Evolutionary conservation across 2,888 invertebrate genomes (phyloP), one percentile per base, ranked within the genome.

Genomic region (Ectemnius lituratus): DNA sequence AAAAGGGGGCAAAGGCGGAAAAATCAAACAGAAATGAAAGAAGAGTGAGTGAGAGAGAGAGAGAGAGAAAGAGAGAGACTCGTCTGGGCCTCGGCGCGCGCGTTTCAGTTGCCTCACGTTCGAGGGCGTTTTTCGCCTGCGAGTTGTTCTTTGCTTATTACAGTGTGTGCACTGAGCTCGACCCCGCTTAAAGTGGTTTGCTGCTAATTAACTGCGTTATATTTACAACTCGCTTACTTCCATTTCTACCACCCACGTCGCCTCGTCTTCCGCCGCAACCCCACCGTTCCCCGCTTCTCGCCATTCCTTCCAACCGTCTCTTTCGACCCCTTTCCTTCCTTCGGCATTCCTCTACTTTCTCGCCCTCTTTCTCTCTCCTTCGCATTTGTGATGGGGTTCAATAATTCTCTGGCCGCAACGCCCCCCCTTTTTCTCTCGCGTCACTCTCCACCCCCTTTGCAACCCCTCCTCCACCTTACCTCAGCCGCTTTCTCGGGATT

Each of bases 141-240:
- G 84, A 85, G 85, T 87, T 87, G 86, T 87, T 87, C 86, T 86
- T 86, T 85, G 86, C 87, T 88, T 87, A 87, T 88, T 88, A 88
- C 87, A 87, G 85, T 88, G 85, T 85, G 85, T 86, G 85, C 82
- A 80, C 82, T 84, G 77, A 80, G 82, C 84, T 79, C 82, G 81
- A 85, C 83, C 81, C 80, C 69, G 75, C 80, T 84, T 84, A 84
- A 87, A 88, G 89, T 87, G 86, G 86, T 84, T 80, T 82, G 86
- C 84, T 86, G 88, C 88, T 89, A 88, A 89, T 89, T 89, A 89
- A 87, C 87, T 87, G 87, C 88, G 87, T 88, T 88, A 87, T 88
- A 87, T 88, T 87, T 81, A 85, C 82, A 79, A 78, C 82, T 80
- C 78, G 70, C 64, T 70, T 71, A 63, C 69, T 75, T 49, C 69